Evolutionary conservation across 2,888 invertebrate genomes (phyloP).

Genomic region (Lapara coniferarum): DNA sequence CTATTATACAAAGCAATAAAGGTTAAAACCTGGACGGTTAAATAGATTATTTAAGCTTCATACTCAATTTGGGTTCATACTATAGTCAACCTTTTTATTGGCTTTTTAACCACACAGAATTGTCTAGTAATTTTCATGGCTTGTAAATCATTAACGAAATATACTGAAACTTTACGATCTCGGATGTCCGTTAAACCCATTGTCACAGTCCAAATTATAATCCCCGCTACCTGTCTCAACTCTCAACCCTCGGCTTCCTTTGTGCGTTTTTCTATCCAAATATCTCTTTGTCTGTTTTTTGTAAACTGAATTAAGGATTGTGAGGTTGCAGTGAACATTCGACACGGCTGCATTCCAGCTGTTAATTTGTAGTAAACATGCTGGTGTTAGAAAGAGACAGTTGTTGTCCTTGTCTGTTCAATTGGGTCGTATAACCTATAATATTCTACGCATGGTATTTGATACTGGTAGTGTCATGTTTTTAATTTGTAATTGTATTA

Average conservation of each 20-base stretch:
- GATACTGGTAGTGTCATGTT: neutral
- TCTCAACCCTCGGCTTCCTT: conserved; percentile 72
- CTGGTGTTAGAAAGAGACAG: conserved; percentile 40
- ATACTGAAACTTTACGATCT: neutral
- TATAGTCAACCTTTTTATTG: neutral
- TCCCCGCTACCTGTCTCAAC: conserved; percentile 76
- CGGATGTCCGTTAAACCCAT: conserved; percentile 36
- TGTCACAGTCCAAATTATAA: conserved; percentile 46
- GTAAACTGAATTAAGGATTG: conserved; percentile 72
- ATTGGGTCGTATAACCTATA: conserved; percentile 38
- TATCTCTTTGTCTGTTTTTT: conserved; percentile 67
- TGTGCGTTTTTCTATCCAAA: conserved; percentile 59
- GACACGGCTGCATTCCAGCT: conserved; percentile 75
- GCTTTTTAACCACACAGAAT: neutral
- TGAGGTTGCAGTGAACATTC: conserved; percentile 75
- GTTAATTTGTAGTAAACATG: conserved; percentile 62
- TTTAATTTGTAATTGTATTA: neutral
- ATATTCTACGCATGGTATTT: neutral
- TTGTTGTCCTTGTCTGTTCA: conserved; percentile 34
- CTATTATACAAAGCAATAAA: neutral
- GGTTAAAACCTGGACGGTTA: neutral
- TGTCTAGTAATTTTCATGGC: neutral
- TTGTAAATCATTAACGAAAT: conserved; percentile 16
- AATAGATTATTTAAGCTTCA: neutral
- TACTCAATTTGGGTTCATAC: neutral